Evolutionary conservation across 2,113 vertebrate genomes (phyloP).

Genomic region (Tragelaphus imberbis): DNA sequence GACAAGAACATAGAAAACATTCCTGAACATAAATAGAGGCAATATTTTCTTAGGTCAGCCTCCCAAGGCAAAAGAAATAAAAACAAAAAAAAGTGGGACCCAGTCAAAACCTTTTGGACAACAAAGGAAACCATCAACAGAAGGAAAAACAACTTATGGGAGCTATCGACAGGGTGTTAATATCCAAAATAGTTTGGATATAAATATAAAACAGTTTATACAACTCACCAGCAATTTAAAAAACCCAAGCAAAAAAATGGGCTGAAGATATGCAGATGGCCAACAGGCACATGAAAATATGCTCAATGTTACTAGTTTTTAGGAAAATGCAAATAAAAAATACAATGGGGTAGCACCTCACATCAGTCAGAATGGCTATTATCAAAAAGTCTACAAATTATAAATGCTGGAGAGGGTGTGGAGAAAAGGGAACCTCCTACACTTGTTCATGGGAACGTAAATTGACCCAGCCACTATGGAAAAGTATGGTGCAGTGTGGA

Average conservation of each 20-base stretch:
- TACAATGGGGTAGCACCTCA: neutral
- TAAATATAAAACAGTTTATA: neutral
- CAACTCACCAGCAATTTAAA: neutral
- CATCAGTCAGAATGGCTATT: neutral
- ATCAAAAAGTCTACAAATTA: neutral
- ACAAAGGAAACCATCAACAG: neutral
- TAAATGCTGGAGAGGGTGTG: neutral
- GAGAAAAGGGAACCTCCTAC: neutral
- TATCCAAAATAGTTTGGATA: neutral
- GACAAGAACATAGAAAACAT: neutral
- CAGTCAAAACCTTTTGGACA: neutral
- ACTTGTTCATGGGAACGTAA: neutral
- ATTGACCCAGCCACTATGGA: neutral
- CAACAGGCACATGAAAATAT: neutral
- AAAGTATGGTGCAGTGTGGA: neutral
- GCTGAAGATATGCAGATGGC: neutral
- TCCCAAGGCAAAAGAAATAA: neutral
- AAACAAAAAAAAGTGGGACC: neutral
- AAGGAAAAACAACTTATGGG: neutral
- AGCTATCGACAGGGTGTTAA: neutral
- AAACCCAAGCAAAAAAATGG: neutral
- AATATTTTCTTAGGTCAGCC: neutral
- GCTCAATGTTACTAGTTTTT: neutral
- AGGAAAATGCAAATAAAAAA: neutral
- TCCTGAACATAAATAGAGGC: neutral